phyloP scores from a whole-genome alignment of 2,113 vertebrate species.

The Lichenostomus cassidix region DNA sequence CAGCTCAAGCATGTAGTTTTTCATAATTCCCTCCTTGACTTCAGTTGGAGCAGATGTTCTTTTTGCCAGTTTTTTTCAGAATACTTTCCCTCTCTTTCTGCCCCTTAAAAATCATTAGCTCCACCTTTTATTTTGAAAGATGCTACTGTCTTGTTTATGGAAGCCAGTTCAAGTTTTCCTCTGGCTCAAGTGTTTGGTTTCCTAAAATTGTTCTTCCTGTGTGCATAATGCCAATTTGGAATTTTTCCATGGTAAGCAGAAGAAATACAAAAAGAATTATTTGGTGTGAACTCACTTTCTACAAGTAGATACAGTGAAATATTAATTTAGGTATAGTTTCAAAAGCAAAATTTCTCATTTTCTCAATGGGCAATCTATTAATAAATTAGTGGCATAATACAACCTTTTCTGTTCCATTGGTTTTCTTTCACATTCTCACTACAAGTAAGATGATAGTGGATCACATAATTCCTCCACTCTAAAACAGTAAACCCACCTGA shows the following conservation, averaged over 20 bases:
- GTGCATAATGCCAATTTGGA: background rate
- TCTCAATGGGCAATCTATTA: background rate
- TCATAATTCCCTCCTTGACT: background rate
- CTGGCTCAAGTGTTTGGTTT: background rate
- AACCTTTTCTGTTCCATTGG: background rate
- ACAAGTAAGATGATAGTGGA: background rate
- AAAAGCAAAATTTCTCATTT: background rate
- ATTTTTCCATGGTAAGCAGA: background rate
- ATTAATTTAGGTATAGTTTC: background rate
- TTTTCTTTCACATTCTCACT: background rate
- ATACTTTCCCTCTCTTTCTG: background rate
- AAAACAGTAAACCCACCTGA: slow-evolving; percentile 11
- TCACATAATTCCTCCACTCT: background rate
- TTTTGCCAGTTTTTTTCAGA: background rate
- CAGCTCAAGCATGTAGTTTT: background rate
- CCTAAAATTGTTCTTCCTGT: background rate
- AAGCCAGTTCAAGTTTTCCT: background rate
- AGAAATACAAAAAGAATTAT: background rate
- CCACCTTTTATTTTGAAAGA: background rate
- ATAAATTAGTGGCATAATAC: background rate
- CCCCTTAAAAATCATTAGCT: background rate
- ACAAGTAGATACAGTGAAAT: background rate
- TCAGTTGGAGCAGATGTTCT: background rate
- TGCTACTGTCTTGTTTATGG: background rate
- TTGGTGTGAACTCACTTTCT: background rate